Evolutionary conservation across 2,888 invertebrate genomes (phyloP), one percentile per base, ranked within the genome.

Genomic region (Oeneis ivallda): DNA sequence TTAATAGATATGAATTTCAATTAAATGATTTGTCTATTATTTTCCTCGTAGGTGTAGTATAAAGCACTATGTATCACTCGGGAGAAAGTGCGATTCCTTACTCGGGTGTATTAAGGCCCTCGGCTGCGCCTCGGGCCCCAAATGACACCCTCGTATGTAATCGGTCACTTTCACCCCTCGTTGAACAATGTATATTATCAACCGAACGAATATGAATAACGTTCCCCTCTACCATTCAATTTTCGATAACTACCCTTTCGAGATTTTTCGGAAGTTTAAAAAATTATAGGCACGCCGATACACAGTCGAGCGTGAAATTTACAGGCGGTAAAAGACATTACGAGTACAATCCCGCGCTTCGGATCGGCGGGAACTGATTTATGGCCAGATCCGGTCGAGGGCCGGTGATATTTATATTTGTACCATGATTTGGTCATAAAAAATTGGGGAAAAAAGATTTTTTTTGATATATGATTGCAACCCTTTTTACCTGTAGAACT

Each of bases 281-380:
- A 62, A 58, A 63, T 60, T 54, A 62, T 52, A 47, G 45, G 54
- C 34, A 6, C 26, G 17, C 56, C 45, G 43, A 45, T 47, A 61
- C 15, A 17, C 17, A 37, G 13, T 61, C 34, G 32, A 53, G 26
- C 62, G 59, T 58, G 13, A 62, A 64, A 69, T 68, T 64, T 64
- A 64, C 39, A 63, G 47, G 54, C 37, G 41, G 26, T 13, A 39
- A 49, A 19, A 60, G 9, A 34, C 49, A 60, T 60, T 60, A 49
- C n/a, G n/a, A n/a, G n/a, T n/a, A n/a, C 39, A 64, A 59, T 45
- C 43, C 47, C 45, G 6, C 45, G 34, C 45, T 52, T 52, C 37
- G 32, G 34, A 47, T 61, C 39, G 17, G 49, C 47, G 53, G 34
- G 8, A 39, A 50, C 26, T 17, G 64, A 66, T 61, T 52, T 63